These are phyloP conservation scores for Eclectus roratus DNA, from an alignment of 2,113 vertebrate genomes.

Conservation along the genomic window DNA sequence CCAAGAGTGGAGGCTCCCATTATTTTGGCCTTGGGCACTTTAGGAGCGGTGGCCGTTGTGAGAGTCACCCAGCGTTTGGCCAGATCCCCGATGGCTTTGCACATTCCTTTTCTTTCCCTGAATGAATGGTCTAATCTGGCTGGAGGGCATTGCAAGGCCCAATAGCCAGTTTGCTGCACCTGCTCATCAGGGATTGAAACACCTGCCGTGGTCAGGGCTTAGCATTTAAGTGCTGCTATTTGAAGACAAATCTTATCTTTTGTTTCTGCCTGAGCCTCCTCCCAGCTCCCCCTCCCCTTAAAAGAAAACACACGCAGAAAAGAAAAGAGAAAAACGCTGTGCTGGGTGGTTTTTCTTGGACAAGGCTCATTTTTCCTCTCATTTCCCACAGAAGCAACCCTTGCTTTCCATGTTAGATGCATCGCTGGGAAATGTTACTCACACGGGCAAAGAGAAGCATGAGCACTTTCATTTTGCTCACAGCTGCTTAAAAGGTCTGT, in stretches of 20 bases:
- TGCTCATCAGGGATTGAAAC: conserved; percentile 58
- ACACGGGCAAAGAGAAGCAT: background rate
- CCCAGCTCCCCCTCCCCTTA: background rate
- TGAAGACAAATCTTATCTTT: conserved; percentile 61
- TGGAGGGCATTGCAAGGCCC: conserved; percentile 59
- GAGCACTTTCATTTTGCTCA: background rate
- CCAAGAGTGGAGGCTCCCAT: conserved; percentile 11
- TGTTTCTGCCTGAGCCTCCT: conserved; percentile 20
- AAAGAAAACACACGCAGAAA: background rate
- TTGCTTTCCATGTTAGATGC: background rate
- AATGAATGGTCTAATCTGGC: conserved; percentile 67
- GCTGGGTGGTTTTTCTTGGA: background rate
- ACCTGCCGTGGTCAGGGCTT: conserved; percentile 50
- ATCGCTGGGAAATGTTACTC: background rate
- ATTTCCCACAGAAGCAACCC: background rate
- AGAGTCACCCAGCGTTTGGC: conserved; percentile 63
- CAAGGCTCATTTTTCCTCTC: background rate
- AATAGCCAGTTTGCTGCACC: conserved; percentile 60
- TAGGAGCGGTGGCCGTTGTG: conserved; percentile 20
- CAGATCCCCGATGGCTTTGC: conserved; percentile 59
- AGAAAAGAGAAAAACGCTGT: background rate
- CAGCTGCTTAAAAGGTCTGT: background rate
- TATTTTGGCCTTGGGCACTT: conserved; percentile 67
- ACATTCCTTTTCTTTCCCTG: conserved; percentile 55
- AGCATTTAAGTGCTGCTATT: conserved; percentile 69